phyloP scores from a whole-genome alignment of 2,797 vertebrate species.

The Typhlichthys eigenmanni region DNA sequence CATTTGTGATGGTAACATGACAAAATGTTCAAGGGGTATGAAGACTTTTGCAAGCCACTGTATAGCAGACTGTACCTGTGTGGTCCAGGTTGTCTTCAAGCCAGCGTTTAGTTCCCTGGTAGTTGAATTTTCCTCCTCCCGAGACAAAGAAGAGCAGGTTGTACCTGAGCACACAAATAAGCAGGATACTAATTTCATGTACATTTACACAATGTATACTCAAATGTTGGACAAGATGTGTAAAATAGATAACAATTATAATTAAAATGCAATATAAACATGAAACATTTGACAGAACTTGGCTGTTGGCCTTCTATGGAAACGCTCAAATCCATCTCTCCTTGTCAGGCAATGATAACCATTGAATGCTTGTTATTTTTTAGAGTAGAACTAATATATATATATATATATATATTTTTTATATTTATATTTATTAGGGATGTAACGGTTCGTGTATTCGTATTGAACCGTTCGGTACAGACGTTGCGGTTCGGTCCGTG shows the following conservation, averaged over 20 bases:
- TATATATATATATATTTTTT: too few relatives aligned
- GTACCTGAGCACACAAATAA: conserved; percentile 78
- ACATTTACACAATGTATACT: background rate
- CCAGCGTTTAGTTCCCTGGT: conserved; percentile 98
- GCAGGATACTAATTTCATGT: background rate
- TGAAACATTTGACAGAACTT: background rate
- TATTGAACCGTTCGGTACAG: too few relatives aligned
- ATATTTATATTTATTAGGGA: too few relatives aligned
- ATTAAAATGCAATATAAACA: background rate
- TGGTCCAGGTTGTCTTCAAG: conserved; percentile 97
- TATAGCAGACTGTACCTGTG: conserved; percentile 79
- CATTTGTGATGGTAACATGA: too few relatives aligned
- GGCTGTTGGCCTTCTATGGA: background rate
- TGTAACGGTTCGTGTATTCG: too few relatives aligned
- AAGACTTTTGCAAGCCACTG: too few relatives aligned
- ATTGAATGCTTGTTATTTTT: too few relatives aligned
- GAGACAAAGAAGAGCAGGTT: conserved; percentile 97
- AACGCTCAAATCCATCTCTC: conserved; percentile 15
- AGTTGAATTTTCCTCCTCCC: conserved; percentile 98
- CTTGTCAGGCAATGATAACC: background rate
- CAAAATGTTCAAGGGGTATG: too few relatives aligned
- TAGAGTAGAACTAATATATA: too few relatives aligned
- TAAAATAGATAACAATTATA: background rate
- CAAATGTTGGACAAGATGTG: background rate
- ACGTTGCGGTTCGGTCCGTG: too few relatives aligned